Evolutionary conservation across 2,113 vertebrate species (phyloP).

Genomic region (Myotis yumanensis): DNA sequence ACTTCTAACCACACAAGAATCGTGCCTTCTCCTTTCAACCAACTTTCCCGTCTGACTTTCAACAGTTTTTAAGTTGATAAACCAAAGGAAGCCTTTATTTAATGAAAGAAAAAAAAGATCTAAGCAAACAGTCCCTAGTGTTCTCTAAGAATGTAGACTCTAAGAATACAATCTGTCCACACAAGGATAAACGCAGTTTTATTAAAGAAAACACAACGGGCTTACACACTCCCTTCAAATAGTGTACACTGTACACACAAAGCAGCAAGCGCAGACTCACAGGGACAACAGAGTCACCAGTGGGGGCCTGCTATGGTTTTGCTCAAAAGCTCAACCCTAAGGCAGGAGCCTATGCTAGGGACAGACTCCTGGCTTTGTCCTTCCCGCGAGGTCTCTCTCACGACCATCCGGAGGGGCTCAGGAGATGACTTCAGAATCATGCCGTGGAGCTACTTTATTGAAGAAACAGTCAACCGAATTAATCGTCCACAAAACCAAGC

Average conservation of each 20-base stretch:
- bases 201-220: constrained; percentile 76
- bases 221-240: constrained; percentile 63
- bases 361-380: not conserved
- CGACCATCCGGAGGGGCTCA: not conserved
- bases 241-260: constrained; percentile 46
- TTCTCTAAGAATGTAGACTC: constrained; percentile 65
- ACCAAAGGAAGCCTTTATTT: constrained; percentile 63
- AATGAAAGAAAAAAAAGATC: constrained; percentile 50
- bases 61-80: constrained; percentile 62
- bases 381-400: not conserved
- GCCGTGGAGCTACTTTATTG: not conserved
- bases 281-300: not conserved
- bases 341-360: not conserved
- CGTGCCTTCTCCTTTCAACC: constrained; percentile 27
- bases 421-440: not conserved
- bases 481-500: constrained; percentile 7
- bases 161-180: constrained; percentile 67
- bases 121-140: constrained; percentile 65
- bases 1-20: constrained; percentile 31
- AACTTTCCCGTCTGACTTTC: constrained; percentile 45
- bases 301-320: not conserved
- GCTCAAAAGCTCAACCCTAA: not conserved
- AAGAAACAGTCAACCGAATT: not conserved
- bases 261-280: constrained; percentile 37
- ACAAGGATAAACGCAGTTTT: constrained; percentile 76